These are phyloP conservation scores for Temnopleurus reevesii DNA, from an alignment of 53 echinoderm and acorn worm species.

Conservation along the genomic window DNA sequence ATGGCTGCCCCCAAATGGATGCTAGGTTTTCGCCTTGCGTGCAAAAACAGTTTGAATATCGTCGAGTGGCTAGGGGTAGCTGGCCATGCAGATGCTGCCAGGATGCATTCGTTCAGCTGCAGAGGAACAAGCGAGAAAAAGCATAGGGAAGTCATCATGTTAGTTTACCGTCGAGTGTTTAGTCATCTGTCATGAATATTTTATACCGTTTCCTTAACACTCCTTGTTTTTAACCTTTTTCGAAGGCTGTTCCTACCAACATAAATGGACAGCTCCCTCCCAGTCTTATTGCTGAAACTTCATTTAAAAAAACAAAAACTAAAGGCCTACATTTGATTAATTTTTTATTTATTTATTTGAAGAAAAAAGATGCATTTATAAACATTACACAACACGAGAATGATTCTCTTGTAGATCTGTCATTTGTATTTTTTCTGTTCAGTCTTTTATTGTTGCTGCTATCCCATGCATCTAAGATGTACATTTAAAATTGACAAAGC, in stretches of 20 bases:
- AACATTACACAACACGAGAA: too few species aligned
- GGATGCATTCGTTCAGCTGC: not conserved
- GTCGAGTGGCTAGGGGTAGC: constrained; percentile 42
- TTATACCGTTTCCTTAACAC: constrained; percentile 44
- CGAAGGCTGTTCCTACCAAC: not conserved
- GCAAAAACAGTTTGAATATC: constrained; percentile 58
- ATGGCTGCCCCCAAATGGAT: constrained; percentile 54
- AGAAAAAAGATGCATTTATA: too few species aligned
- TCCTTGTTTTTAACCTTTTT: not conserved
- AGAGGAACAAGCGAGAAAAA: not conserved
- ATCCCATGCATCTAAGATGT: too few species aligned
- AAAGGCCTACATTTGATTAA: not conserved
- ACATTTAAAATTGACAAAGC: too few species aligned
- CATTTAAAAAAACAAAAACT: not conserved
- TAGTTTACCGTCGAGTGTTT: constrained; percentile 57
- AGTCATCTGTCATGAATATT: constrained; percentile 63
- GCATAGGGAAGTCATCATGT: constrained; percentile 39
- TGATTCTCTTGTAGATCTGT: too few species aligned
- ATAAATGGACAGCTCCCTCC: not conserved
- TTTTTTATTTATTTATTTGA: too few species aligned
- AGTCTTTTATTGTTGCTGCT: too few species aligned
- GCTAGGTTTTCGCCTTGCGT: constrained; percentile 22
- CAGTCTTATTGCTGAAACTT: not conserved
- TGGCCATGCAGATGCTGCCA: constrained; percentile 18
- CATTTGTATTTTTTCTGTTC: too few species aligned